These are phyloP conservation scores for Vanessa atalanta DNA, from an alignment of 1,140 invertebrate genomes.

Conservation along the genomic window DNA sequence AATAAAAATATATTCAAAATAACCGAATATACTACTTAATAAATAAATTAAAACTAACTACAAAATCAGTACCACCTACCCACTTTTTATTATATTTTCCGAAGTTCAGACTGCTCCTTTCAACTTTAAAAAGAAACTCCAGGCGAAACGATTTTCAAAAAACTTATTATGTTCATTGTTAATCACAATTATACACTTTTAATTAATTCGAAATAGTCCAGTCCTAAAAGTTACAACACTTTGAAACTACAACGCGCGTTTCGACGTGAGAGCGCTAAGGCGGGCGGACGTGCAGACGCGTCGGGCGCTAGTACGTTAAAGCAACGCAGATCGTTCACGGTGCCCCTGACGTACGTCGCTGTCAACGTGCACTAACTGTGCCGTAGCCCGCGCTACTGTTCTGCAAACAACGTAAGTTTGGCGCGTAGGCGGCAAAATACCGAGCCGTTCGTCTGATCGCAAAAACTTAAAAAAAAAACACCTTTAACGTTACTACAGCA, in stretches of 20 bases:
- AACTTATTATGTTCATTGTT: slow-evolving; percentile 7
- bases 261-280: slow-evolving; percentile 18
- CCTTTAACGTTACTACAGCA: not conserved
- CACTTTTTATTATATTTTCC: slow-evolving; percentile 39
- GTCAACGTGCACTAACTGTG: slow-evolving; percentile 45
- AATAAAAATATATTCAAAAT: not conserved
- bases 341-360: slow-evolving; percentile 48
- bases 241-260: slow-evolving; percentile 6
- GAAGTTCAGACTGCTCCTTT: not conserved
- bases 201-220: slow-evolving; percentile 16
- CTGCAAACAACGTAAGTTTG: slow-evolving; percentile 16
- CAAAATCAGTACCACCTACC: slow-evolving; percentile 30
- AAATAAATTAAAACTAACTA: not conserved
- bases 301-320: slow-evolving; percentile 24
- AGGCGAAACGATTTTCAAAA: not conserved
- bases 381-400: slow-evolving; percentile 18
- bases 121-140: slow-evolving; percentile 2
- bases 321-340: slow-evolving; percentile 23
- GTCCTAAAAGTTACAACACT: slow-evolving; percentile 3
- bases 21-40: not conserved
- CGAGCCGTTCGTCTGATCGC: not conserved
- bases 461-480: not conserved
- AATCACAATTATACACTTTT: slow-evolving; percentile 2
- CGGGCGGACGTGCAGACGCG: slow-evolving; percentile 45
- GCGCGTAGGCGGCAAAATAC: slow-evolving; percentile 37